Evolutionary conservation across 2,113 vertebrate genomes (phyloP), one percentile per base, ranked within the genome.

Genomic region (Corvus hawaiiensis): DNA sequence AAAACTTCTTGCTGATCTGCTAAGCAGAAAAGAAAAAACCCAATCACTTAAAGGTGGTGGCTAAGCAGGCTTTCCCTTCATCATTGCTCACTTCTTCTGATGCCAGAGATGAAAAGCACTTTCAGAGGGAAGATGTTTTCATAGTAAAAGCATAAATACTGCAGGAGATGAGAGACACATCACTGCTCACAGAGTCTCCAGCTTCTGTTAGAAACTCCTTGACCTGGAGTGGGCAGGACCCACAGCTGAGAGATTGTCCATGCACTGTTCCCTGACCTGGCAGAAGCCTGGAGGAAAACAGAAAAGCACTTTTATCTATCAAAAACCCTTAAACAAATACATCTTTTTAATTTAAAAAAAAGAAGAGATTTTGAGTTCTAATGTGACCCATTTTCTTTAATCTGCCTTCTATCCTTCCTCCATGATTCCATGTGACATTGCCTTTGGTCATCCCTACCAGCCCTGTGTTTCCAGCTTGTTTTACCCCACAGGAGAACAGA

Each of bases 1-100:
- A 89, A 80, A 93, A 86, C 62, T 89, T 92, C 59, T 19, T 52
- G 56, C 92, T 66, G 71, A 90, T 90, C 71, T 51, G 39, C 86
- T 59, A 52, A 5, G 1, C 43, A 71, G 71, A 54, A 56, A 48
- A 69, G 58, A 39, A 78, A 55, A 68, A 78, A 24, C 0, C 3
- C 26, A 68, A 6, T 83, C 74, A 62, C 78, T 71, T 79, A 73
- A 84, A 93, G 69, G 72, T 56, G 54, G 84, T 87, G 78, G 73
- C 80, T 81, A 72, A 95, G 86, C 78, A 80, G 58, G 54, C 81
- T 87, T 86, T 73, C 55, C 68, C 93, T 94, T 95, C 79, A 84
- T 95, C 83, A 87, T 43, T 46, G 76, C 85, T 90, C 58, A 19
- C 79, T 87, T 80, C 76, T 95, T 92, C 81, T 94, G 93, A 96